These are phyloP conservation scores for Lochmaea capreae DNA, from an alignment of 2,888 invertebrate species.

Conservation along the genomic window DNA sequence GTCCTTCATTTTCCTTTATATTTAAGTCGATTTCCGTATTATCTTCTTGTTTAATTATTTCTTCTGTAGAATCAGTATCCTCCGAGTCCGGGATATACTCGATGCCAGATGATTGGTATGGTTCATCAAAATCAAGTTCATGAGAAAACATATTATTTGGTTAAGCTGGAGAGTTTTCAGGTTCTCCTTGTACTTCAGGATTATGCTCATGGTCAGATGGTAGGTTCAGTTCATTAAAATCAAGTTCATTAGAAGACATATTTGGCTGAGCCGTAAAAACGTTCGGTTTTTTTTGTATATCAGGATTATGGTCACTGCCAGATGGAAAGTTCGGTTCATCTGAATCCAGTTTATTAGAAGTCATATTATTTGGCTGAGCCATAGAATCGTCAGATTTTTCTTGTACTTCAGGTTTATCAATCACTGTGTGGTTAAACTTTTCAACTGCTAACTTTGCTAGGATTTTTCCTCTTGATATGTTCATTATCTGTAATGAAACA, in stretches of 20 bases:
- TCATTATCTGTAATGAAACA: conserved; percentile 3
- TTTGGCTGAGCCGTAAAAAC: background rate
- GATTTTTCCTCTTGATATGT: background rate
- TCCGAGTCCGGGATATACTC: conserved; percentile 9
- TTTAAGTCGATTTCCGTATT: conserved; percentile 22
- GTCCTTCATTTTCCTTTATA: conserved; percentile 21
- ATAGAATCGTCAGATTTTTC: too few species aligned
- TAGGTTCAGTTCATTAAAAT: background rate
- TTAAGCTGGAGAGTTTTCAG: background rate
- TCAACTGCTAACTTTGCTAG: background rate
- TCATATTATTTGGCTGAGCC: too few species aligned
- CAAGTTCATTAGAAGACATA: background rate
- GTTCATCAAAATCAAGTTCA: conserved; percentile 10
- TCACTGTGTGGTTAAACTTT: background rate
- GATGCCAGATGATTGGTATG: conserved; percentile 20
- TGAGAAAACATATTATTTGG: background rate
- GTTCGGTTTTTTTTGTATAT: background rate
- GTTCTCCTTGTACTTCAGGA: background rate
- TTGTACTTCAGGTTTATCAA: background rate
- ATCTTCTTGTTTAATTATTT: conserved; percentile 9
- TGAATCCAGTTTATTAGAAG: too few species aligned
- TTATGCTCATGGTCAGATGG: background rate
- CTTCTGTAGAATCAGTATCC: conserved; percentile 18
- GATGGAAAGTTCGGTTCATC: too few species aligned
- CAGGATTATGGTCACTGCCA: background rate